phyloP scores from a whole-genome alignment of 2,888 invertebrate species.

The Vannuccia rotundouncinata region DNA sequence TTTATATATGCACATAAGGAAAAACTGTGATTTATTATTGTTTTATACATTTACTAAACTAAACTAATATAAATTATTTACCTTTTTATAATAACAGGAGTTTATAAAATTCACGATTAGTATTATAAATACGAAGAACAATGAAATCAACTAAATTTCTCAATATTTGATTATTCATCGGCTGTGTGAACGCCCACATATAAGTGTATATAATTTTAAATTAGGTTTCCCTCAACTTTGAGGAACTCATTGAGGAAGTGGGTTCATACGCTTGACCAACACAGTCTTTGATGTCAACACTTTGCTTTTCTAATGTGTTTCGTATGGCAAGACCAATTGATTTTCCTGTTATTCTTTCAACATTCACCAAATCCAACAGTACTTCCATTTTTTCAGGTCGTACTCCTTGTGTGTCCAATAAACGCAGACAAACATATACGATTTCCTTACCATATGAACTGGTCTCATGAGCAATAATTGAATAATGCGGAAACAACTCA shows the following conservation, averaged over 20 bases:
- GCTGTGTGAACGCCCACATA: too few relatives aligned
- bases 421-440: conserved; percentile 13
- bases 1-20: too few relatives aligned
- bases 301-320: conserved; percentile 25
- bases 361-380: conserved; percentile 13
- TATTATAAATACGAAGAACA: too few relatives aligned
- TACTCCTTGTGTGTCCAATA: conserved; percentile 1
- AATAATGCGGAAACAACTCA: conserved; percentile 5
- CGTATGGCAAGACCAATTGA: conserved; percentile 21
- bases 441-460: conserved; percentile 16
- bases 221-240: too few relatives aligned
- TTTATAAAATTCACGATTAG: too few relatives aligned
- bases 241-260: conserved; percentile 28
- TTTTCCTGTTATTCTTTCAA: conserved; percentile 29
- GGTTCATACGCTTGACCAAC: conserved; percentile 6
- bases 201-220: too few relatives aligned
- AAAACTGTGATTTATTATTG: too few relatives aligned
- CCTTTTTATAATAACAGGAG: too few relatives aligned
- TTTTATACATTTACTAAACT: too few relatives aligned
- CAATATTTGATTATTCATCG: too few relatives aligned
- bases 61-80: too few relatives aligned
- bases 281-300: conserved; percentile 29
- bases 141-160: too few relatives aligned
- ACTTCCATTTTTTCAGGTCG: conserved; percentile 15
- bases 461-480: conserved; percentile 28